These are phyloP conservation scores for Prochilodus magdalenae DNA, from an alignment of 2,113 vertebrate species.

Conservation along the genomic window DNA sequence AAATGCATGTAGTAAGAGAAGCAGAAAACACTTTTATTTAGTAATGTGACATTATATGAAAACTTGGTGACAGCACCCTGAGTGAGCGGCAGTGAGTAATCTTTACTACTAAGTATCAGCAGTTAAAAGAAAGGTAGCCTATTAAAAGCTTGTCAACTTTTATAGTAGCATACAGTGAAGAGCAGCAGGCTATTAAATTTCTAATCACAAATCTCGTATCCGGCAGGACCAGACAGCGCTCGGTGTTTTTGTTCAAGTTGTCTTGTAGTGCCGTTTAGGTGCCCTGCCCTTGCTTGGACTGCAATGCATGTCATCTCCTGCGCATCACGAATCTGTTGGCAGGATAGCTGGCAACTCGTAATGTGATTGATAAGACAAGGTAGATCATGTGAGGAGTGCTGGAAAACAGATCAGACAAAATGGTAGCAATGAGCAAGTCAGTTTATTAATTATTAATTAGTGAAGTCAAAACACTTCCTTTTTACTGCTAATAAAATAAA, in stretches of 20 bases:
- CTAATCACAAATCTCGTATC: constrained; percentile 42
- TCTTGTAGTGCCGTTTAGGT: constrained; percentile 89
- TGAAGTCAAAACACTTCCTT: too few relatives aligned
- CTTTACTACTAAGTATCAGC: too few relatives aligned
- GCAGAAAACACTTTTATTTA: too few relatives aligned
- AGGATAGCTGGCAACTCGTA: constrained; percentile 96
- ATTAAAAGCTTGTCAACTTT: too few relatives aligned
- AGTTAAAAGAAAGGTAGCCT: too few relatives aligned
- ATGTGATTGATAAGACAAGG: constrained; percentile 98
- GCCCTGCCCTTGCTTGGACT: constrained; percentile 87
- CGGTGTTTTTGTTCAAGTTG: constrained; percentile 94
- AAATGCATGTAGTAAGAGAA: too few relatives aligned
- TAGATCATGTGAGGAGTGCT: constrained; percentile 99
- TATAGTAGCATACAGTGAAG: too few relatives aligned
- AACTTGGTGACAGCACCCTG: too few relatives aligned
- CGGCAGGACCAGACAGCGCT: constrained; percentile 10
- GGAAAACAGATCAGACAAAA: background rate
- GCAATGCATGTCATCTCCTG: constrained; percentile 96
- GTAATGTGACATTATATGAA: too few relatives aligned
- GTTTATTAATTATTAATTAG: too few relatives aligned
- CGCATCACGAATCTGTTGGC: constrained; percentile 94
- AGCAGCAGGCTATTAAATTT: too few relatives aligned
- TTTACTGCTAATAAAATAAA: background rate
- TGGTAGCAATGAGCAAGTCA: background rate
- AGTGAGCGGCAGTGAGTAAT: too few relatives aligned